Conservation (phyloP, 2,113 vertebrate species). For the Gracilinanus agilis region DNA sequence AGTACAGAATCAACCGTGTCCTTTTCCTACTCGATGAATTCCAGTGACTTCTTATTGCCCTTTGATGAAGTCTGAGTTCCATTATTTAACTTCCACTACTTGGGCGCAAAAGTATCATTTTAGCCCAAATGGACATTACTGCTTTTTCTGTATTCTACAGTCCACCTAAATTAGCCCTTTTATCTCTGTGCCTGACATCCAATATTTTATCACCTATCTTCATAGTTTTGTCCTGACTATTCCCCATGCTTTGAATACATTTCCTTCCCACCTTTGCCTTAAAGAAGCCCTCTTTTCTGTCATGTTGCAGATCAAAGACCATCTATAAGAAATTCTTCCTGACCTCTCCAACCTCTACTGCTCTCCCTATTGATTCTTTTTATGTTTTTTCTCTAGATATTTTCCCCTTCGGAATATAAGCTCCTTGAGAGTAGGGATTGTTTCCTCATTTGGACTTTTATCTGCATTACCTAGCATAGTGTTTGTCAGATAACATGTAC, state of each 20-base stretch:
- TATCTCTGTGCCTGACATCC: neutral
- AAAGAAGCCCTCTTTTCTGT: neutral
- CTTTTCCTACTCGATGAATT: neutral
- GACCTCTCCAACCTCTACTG: neutral
- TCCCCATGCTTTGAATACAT: neutral
- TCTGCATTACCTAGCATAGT: neutral
- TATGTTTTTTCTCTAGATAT: neutral
- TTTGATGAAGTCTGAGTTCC: neutral
- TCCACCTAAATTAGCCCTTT: neutral
- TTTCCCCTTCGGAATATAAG: neutral
- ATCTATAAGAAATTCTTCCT: neutral
- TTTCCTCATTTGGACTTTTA: neutral
- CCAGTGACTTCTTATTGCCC: neutral
- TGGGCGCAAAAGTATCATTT: neutral
- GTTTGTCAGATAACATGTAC: neutral
- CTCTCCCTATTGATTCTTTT: neutral
- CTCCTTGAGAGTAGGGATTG: neutral
- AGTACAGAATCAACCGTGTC: neutral
- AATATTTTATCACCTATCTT: neutral
- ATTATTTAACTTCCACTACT: neutral
- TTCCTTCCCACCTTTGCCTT: neutral
- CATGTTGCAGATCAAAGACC: neutral
- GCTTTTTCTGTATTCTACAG: neutral
- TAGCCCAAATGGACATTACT: neutral
- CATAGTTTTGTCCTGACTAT: neutral